Percentiles rank a stretch among this genome's conserved stretches.
Conservation (phyloP, 2,888 invertebrate genomes). For the Pristionchus japonicus region DNA sequence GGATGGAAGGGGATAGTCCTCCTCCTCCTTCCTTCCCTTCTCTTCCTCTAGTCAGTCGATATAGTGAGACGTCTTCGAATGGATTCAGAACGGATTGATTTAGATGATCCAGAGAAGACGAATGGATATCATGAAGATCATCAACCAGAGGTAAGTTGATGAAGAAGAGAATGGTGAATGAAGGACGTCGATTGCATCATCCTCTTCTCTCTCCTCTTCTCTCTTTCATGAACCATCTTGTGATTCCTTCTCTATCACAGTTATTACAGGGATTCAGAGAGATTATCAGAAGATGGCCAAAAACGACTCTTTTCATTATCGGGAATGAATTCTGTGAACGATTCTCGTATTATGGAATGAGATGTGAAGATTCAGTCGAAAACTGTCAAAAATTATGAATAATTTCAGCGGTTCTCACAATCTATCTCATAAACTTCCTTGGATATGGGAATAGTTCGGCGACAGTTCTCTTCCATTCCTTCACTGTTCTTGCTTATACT, state of each 20-base stretch:
- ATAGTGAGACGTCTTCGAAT: background rate
- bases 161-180: background rate
- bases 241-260: background rate
- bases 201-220: background rate
- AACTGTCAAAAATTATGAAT: background rate
- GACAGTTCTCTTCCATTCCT: slow-evolving; percentile 90
- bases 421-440: slow-evolving; percentile 88
- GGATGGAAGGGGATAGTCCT: background rate
- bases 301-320: slow-evolving; percentile 81
- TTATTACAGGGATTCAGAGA: slow-evolving; percentile 44
- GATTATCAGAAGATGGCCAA: slow-evolving; percentile 64
- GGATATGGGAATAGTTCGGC: slow-evolving; percentile 84
- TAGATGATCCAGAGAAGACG: slow-evolving; percentile 12
- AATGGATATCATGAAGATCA: background rate
- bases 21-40: background rate
- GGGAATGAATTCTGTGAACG: slow-evolving; percentile 97
- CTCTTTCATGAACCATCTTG: background rate
- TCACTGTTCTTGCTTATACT: slow-evolving; percentile 90
- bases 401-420: slow-evolving; percentile 86
- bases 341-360: slow-evolving; percentile 96
- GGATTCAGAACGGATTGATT: background rate
- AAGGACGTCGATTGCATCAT: background rate
- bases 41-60: background rate
- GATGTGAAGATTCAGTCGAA: slow-evolving; percentile 80
- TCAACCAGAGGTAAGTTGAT: slow-evolving; percentile 19